A percentile compares a stretch with the other conserved stretches of the same genome.
phyloP scores from a whole-genome alignment of 64 coral and sea anemone genomes.

The Catalaphyllia jardinei region DNA sequence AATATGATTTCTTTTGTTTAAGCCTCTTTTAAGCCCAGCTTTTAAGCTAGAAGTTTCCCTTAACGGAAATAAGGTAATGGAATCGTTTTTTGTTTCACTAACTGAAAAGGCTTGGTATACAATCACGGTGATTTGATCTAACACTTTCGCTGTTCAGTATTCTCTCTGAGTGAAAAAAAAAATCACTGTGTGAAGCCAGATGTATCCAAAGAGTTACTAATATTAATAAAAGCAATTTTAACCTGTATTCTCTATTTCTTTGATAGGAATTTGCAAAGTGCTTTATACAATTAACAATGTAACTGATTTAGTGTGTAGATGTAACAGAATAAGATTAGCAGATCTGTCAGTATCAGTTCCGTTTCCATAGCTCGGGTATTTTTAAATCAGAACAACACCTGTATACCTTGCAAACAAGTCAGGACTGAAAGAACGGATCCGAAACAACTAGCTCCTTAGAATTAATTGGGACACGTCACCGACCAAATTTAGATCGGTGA shows the following conservation, averaged over 20 bases:
- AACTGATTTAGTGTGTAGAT: not conserved
- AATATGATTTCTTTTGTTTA: conserved; percentile 27
- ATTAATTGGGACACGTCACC: not conserved
- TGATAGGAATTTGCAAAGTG: not conserved
- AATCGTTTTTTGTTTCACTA: not conserved
- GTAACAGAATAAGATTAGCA: not conserved
- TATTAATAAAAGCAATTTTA: too few relatives aligned
- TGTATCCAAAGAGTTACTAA: too few relatives aligned
- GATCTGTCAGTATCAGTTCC: not conserved
- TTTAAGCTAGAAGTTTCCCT: not conserved
- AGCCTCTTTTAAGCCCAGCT: not conserved
- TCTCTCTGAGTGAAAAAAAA: too few relatives aligned
- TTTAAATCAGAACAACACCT: too few relatives aligned
- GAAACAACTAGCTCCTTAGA: too few relatives aligned
- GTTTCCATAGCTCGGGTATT: too few relatives aligned
- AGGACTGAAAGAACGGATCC: too few relatives aligned
- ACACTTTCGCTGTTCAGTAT: too few relatives aligned
- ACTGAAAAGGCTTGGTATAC: not conserved
- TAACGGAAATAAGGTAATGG: not conserved
- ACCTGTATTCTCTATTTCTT: too few relatives aligned
- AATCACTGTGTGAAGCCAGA: too few relatives aligned
- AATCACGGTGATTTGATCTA: not conserved
- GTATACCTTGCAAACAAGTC: too few relatives aligned
- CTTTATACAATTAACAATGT: not conserved
- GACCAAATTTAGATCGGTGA: not conserved